These are phyloP conservation scores for Petrolisthes cinctipes DNA, from an alignment of 2,888 invertebrate genomes.

Conservation along the genomic window DNA sequence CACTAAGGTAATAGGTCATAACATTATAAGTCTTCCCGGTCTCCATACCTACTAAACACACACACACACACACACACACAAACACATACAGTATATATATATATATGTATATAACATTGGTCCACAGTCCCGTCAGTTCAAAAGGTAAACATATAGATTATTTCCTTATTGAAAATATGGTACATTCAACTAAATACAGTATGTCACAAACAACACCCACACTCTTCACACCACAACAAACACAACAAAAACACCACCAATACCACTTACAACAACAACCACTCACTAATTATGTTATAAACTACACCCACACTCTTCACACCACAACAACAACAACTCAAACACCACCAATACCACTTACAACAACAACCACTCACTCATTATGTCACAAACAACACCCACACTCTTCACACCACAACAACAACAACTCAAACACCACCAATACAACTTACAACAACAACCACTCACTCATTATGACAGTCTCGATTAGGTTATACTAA, in stretches of 20 bases:
- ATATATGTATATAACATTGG: too few relatives aligned
- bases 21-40: neutral
- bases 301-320: neutral
- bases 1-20: too few relatives aligned
- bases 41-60: neutral
- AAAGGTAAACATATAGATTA: too few relatives aligned
- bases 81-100: neutral
- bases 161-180: too few relatives aligned
- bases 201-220: neutral
- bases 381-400: neutral
- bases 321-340: neutral
- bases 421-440: neutral
- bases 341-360: neutral
- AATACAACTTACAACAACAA: neutral
- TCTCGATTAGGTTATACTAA: too few relatives aligned
- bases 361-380: neutral
- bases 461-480: neutral
- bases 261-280: neutral
- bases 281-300: neutral
- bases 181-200: too few relatives aligned
- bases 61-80: neutral
- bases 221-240: neutral
- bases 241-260: neutral
- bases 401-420: neutral
- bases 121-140: too few relatives aligned